These are phyloP conservation scores for Acropternis orthonyx DNA, from an alignment of 2,797 vertebrate species.

Conservation along the genomic window DNA sequence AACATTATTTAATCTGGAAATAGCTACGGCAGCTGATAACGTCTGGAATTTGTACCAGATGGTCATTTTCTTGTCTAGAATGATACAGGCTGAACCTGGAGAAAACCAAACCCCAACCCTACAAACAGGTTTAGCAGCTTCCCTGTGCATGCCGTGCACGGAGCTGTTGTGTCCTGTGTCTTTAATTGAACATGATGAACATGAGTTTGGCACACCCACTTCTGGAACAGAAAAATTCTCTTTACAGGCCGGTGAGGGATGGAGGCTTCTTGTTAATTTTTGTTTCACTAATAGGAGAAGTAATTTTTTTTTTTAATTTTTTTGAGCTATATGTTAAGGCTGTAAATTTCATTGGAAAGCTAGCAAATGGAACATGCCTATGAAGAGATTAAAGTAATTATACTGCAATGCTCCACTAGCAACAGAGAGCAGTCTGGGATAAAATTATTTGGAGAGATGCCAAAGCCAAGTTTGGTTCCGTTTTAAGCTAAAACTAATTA, in stretches of 20 bases:
- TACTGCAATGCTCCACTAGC: slow-evolving; percentile 32
- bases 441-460: slow-evolving; percentile 50
- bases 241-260: not conserved
- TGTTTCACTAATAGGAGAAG: not conserved
- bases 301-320: not conserved
- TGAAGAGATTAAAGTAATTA: slow-evolving; percentile 67
- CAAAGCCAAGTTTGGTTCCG: slow-evolving; percentile 54
- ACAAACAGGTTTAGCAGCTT: slow-evolving; percentile 1
- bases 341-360: slow-evolving; percentile 47
- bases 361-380: slow-evolving; percentile 57
- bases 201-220: not conserved
- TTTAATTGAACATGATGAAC: not conserved
- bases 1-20: slow-evolving; percentile 80
- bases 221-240: not conserved
- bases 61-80: slow-evolving; percentile 41
- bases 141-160: not conserved
- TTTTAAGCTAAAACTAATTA: slow-evolving; percentile 67
- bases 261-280: not conserved
- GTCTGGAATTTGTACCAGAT: slow-evolving; percentile 58
- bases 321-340: slow-evolving; percentile 59
- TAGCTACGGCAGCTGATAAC: slow-evolving; percentile 74
- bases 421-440: slow-evolving; percentile 49
- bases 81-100: not conserved
- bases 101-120: not conserved
- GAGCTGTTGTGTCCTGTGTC: not conserved